Evolutionary conservation across 2,797 vertebrate genomes (phyloP), one percentile per base, ranked within the genome.

Genomic region (Saxicola maurus): DNA sequence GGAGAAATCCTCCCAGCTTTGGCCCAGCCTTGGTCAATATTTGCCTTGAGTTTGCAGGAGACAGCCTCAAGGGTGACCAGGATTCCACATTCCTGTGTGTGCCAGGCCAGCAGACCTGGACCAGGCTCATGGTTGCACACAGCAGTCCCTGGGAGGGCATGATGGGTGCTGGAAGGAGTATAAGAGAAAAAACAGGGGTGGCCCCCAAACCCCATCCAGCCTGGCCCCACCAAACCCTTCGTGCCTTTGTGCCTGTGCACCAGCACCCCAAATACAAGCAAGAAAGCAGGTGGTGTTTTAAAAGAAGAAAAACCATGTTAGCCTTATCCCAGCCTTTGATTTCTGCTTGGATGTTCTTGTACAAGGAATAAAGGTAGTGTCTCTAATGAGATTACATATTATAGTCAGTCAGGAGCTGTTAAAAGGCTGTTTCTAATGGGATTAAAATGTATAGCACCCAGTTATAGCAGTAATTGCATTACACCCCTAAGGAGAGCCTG

Each of bases 361-460:
- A 93, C 33, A 9, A 84, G 74, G 87, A 87, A 94, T 86, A 94
- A 94, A 94, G 67, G 92, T 87, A 92, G 88, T 76, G 80, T 86
- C 88, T 88, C 76, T 96, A 96, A 96, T 95, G 92, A 95, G 96
- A 96, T 96, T 96, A 96, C 95, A 93, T 79, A 95, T 91, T 89
- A 90, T 68, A 94, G 93, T 89, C 75, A 93, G 93, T 92, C 28
- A 43, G 90, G 90, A 95, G 90, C 88, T 94, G 94, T 95, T 93
- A 93, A 91, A 94, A 85, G 89, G 88, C 86, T 94, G 89, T 83
- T 95, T 93, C 94, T 96, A 96, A 96, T 96, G 86, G 95, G 96
- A 96, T 96, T 96, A 97, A 93, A 94, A 94, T 93, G 93, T 92
- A 96, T 92, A 95, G 95, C 91, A 94, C 89, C 91, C 81, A 90